Conservation (phyloP, 2,113 vertebrate genomes). For the Symphodus melops region DNA sequence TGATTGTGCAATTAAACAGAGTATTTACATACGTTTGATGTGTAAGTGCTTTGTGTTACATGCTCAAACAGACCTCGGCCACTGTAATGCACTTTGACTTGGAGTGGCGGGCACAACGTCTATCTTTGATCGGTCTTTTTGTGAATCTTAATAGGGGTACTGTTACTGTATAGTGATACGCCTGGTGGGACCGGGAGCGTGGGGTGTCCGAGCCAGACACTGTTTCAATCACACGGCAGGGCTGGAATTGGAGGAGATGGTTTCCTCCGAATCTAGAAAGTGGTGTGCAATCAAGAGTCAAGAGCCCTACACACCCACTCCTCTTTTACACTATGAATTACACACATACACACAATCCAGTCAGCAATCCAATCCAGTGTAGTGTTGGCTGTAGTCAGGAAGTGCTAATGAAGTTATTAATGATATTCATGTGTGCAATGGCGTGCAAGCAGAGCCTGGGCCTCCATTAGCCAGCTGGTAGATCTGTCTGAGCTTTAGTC, state of each 20-base stretch:
- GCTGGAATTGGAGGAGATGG: conserved; percentile 72
- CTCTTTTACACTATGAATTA: conserved; percentile 3
- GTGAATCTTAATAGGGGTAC: conserved; percentile 46
- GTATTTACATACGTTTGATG: conserved; percentile 68
- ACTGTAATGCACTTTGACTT: conserved; percentile 56
- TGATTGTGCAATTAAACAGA: conserved; percentile 45
- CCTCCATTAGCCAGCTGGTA: conserved; percentile 64
- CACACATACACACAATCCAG: conserved; percentile 39
- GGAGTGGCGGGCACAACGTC: conserved; percentile 37
- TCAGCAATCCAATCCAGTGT: conserved; percentile 58
- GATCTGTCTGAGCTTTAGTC: conserved; percentile 51
- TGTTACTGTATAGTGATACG: conserved; percentile 66
- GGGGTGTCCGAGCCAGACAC: conserved; percentile 59
- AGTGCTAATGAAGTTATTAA: conserved; percentile 80
- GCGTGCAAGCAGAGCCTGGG: conserved; percentile 51
- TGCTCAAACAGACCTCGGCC: conserved; percentile 18
- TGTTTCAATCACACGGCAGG: conserved; percentile 70
- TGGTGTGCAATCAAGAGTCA: conserved; percentile 70
- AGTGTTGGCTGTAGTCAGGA: conserved; percentile 61
- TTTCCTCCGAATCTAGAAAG: conserved; percentile 66
- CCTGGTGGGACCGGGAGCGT: conserved; percentile 53
- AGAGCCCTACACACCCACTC: not conserved
- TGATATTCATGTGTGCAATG: conserved; percentile 75
- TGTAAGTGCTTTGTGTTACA: conserved; percentile 39
- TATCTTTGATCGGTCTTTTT: conserved; percentile 68